Base-by-base conservation (phyloP, 1,140 invertebrate genomes). In the Drosophila micromelanica region DNA sequence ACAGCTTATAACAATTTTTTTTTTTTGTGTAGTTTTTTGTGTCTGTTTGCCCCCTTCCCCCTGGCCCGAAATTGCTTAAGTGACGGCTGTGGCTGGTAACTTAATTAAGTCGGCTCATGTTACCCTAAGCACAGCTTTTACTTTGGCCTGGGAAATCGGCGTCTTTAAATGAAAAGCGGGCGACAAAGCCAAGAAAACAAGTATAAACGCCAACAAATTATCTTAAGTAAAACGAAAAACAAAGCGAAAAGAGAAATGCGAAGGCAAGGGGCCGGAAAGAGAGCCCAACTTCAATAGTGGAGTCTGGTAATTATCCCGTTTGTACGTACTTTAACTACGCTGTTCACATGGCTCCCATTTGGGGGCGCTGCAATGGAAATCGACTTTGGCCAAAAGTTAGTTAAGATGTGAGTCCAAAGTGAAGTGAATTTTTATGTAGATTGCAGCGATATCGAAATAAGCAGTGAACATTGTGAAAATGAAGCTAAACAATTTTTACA, bases 61-160 rank as follows among this genome's bases (percentile, higher is more conserved):
- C 4, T 17, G 35, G 1, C 3, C 42, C 42, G 7, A 67, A 59
- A 59, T 51, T 42, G 55, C 64, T 59, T 8, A 60, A 67, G 45
- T 67, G 48, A 54, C 43, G 48, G 60, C 38, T 65, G 55, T 27
- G 48, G 27, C 15, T 76, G 57, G 37, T 71, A 67, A 73, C 73
- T 73, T 60, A 78, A 68, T 76, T 76, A 73, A 62, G 71, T 60
- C 71, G 51, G 42, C 56, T 59, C 56, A 55, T 69, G 69, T 73
- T 64, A 54, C 51, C 57, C 62, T 74, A 78, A 80, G 70, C 74
- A 60, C 56, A 73, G 80, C 76, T 84, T 78, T 82, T 78, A 76
- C 80, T 78, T 82, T 76, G 51, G 73, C 74, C 63, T 80, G 74
- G 78, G 78, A 77, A 82, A 80, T 69, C 27, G 74, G 62, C 75